Evolutionary conservation across 2,888 invertebrate genomes (phyloP), one percentile per base, ranked within the genome.

Genomic region (Tachina grossa): DNA sequence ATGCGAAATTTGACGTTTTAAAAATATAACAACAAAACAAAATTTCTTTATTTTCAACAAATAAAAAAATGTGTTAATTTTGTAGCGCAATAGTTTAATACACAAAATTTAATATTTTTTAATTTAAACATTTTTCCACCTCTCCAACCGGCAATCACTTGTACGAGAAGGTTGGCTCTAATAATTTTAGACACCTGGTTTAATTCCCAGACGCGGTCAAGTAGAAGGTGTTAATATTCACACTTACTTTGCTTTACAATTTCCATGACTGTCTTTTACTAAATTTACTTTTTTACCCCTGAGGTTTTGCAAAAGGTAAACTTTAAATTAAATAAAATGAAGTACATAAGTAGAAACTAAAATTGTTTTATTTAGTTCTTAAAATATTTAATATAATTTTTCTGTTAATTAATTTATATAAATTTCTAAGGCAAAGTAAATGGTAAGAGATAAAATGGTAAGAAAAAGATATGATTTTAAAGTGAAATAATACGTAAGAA

Each of bases 161-260:
- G 8, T 66, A 14, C 4, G 5, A 47, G 19, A 39, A 41, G n/a
- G 9, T 13, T 63, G 31, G 19, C 39, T 45, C 1, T 43, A 16
- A 65, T 41, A 31, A 53, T 49, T 65, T 45, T 4, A 55, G 43
- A 82, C 85, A 85, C 61, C 82, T 85, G 85, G 74, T 51, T 45
- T 22, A 74, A 78, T 85, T 85, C 85, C 81, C 85, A 85, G 53
- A 10, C 51, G 41, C 49, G 68, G 68, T 82, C 72, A 85, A 69
- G 45, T 55, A 74, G 47, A 74, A 82, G 85, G 78, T 78, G 85
- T 82, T 78, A 74, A 63, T 47, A 53, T 72, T 66, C 47, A 4
- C 41, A 16, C 31, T 9, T 41, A 22, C 11, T 55, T 53, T 68
- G 14, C 51, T 68, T 49, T 11, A 39, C n/a, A 39, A 45, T 68